A percentile compares a stretch with the other conserved stretches of the same genome.
Conservation (phyloP, 2,888 invertebrate species). For the Ophion ventricosus region DNA sequence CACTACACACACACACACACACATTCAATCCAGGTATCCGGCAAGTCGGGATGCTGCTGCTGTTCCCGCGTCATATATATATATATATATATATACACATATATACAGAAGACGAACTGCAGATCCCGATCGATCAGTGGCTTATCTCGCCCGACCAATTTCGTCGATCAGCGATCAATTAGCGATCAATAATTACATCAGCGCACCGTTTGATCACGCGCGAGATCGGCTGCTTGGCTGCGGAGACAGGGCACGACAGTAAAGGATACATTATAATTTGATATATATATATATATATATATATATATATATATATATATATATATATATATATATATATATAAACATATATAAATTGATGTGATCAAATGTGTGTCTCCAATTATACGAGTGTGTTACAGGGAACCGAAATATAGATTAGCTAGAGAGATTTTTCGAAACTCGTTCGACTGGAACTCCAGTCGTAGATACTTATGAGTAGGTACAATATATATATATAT, state of each 20-base stretch:
- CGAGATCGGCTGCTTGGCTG: conserved; percentile 38
- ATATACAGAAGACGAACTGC: conserved; percentile 34
- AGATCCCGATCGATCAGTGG: conserved; percentile 68
- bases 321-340: too few species aligned
- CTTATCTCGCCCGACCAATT: conserved; percentile 64
- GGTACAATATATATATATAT: background rate
- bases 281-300: conserved; percentile 3
- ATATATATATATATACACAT: background rate
- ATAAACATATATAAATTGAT: too few species aligned
- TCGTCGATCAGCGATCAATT: conserved; percentile 76
- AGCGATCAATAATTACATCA: conserved; percentile 77
- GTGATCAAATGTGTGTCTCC: background rate
- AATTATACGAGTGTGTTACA: background rate
- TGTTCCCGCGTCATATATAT: background rate
- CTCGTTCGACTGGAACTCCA: conserved; percentile 47
- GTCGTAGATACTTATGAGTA: conserved; percentile 8
- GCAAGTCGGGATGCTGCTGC: background rate
- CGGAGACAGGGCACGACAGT: conserved; percentile 25
- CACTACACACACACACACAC: conserved; percentile 7
- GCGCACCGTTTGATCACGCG: conserved; percentile 53
- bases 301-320: too few species aligned
- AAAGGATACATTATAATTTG: conserved; percentile 43
- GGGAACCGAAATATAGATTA: conserved; percentile 45
- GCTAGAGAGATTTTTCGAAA: conserved; percentile 50
- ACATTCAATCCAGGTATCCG: conserved; percentile 34